Evolutionary conservation across 2,797 vertebrate genomes (phyloP), one percentile per base, ranked within the genome.

Genomic region (Melanotaenia nigrans): DNA sequence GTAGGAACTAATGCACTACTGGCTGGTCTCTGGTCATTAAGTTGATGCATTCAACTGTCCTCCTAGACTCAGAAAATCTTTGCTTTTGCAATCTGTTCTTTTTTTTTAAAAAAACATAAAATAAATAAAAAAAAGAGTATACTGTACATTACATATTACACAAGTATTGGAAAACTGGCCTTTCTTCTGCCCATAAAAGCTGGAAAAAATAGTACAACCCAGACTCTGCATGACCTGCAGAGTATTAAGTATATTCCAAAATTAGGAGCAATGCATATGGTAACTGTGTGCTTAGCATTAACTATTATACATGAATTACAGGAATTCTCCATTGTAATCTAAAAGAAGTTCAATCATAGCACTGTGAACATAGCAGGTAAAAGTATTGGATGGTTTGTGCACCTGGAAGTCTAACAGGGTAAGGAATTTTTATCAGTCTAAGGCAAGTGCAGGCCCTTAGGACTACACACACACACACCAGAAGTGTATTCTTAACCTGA

Each of bases 1-100:
- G 69, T 75, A 60, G 78, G 68, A 85, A 59, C 61, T 82, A 80
- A 78, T 87, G 78, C 66, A 72, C 74, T 66, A 78, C 42, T 40
- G 54, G 64, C 67, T 74, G 75, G 56, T 61, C 69, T 64, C 69
- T 70, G 61, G 75, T 64, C 49, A 68, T 73, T n/a, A 63, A 30
- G 47, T 71, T 57, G 53, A 75, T 56, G 38, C 32, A 75, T 65
- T 16, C 28, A 25, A 62, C n/a, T 58, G 60, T 53, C 25, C 18
- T 61, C 28, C 38, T 33, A 24, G 22, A 75, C 35, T 20, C 42
- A 42, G 40, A 42, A 42, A 42, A 42, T 42, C 35, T 35, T 28
- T 24, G 51, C 24, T 25, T 54, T 25, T n/a, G 25, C 4, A 24
- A 54, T 14, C 4, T 12, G 11, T 25, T 25, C 3, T 30, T 30